Base-by-base conservation (phyloP, 2,888 invertebrate genomes). In the Eristalis intricaria region DNA sequence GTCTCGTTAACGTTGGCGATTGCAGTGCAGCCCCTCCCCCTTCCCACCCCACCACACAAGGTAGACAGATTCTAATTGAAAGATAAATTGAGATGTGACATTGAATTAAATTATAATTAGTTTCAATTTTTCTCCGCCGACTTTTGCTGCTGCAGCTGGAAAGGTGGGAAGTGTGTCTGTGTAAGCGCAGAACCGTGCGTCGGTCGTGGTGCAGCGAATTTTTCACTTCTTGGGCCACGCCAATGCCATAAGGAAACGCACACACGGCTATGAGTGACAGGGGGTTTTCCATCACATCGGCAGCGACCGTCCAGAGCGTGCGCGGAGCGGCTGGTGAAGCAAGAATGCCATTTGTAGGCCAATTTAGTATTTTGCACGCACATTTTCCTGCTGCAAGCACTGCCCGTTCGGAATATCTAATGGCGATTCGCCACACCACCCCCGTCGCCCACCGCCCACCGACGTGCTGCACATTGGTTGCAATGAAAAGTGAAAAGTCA, bases 401-500 rank as follows among this genome's bases (percentile, higher is more conserved):
- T 50, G 40, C 69, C 58, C 66, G 80, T 19, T 23, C 74, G 19
- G 88, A 80, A 88, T 84, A 71, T 63, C 76, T 77, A 88, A 87
- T 87, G 60, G 8, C 43, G 22, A 60, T 23, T 65, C 61, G 22
- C 38, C 65, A n/a, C 68, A 22, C 63, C 66, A 32, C 22, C 8
- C 22, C 60, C 60, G 32, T 13, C 19, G 19, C 13, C 32, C n/a
- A n/a, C n/a, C n/a, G n/a, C n/a, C n/a, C n/a, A n/a, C n/a, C n/a
- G n/a, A n/a, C n/a, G 73, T 65, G 69, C 50, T 65, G 69, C 50
- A 19, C 50, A 19, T 50, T 19, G 50, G 50, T n/a, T 69, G 80
- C 84, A 88, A 88, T 88, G 88, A 88, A 88, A 88, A 88, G 88
- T 88, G 88, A 88, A 88, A 88, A 88, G 88, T 88, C 88, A 88